These are phyloP conservation scores for Orbicella faveolata DNA, from an alignment of 64 coral and sea anemone genomes.

Conservation along the genomic window DNA sequence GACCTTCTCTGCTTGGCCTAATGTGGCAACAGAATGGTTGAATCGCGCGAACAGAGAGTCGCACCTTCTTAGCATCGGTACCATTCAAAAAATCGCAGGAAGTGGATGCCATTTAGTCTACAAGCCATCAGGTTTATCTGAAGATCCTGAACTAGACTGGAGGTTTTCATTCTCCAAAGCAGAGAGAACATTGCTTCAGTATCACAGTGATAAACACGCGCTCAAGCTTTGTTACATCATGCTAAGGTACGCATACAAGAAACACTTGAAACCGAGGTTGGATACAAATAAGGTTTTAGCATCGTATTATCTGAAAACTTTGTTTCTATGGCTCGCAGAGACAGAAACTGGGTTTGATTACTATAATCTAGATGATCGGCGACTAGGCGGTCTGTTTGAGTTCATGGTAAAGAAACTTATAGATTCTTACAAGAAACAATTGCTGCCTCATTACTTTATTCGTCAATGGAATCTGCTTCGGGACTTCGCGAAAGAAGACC, in stretches of 20 bases:
- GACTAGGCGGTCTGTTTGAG: slow-evolving; percentile 10
- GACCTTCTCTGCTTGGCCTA: not conserved
- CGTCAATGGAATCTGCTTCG: slow-evolving; percentile 10
- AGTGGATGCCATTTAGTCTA: slow-evolving; percentile 19
- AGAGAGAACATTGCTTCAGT: slow-evolving; percentile 13
- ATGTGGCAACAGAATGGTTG: not conserved
- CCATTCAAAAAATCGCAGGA: slow-evolving; percentile 25
- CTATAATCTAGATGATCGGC: not conserved
- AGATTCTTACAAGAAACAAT: not conserved
- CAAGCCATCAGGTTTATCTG: slow-evolving; percentile 13
- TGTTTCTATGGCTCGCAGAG: slow-evolving; percentile 19
- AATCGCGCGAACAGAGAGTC: slow-evolving; percentile 15
- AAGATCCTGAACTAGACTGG: slow-evolving; percentile 17
- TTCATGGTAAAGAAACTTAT: slow-evolving; percentile 21
- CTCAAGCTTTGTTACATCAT: slow-evolving; percentile 24
- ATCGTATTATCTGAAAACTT: slow-evolving; percentile 15
- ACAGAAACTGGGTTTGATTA: slow-evolving; percentile 13
- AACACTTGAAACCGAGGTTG: not conserved
- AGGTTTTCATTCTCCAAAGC: slow-evolving; percentile 39
- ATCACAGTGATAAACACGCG: slow-evolving; percentile 16
- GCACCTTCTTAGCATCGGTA: not conserved
- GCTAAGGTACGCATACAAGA: slow-evolving; percentile 30
- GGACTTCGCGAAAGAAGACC: slow-evolving; percentile 14
- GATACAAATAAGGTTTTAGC: slow-evolving; percentile 12
- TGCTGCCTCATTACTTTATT: slow-evolving; percentile 17